phyloP scores from a whole-genome alignment of 1,140 invertebrate species.

The Branchinecta lynchi region DNA sequence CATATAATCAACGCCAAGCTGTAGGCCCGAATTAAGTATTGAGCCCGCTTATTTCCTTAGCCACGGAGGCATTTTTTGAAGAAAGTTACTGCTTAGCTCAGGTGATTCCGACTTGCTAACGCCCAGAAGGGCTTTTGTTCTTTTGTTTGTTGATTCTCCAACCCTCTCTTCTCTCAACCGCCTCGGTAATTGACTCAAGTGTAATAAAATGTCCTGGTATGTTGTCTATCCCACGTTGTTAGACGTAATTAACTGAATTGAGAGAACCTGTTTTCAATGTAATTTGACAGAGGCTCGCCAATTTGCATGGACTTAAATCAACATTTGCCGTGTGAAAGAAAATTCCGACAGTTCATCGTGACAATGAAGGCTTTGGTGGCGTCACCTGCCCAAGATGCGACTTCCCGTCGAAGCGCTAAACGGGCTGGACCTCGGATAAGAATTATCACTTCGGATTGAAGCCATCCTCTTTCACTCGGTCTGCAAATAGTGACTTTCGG shows the following conservation, averaged over 20 bases:
- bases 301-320: conserved; percentile 11
- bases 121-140: conserved; percentile 9
- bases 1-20: too few relatives aligned
- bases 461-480: too few relatives aligned
- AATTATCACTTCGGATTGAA: too few relatives aligned
- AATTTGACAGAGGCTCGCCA: conserved; percentile 5
- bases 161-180: not conserved
- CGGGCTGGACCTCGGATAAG: too few relatives aligned
- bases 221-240: conserved; percentile 10
- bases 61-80: too few relatives aligned
- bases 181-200: not conserved
- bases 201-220: conserved; percentile 11
- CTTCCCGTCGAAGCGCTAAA: too few relatives aligned
- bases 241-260: conserved; percentile 9
- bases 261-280: conserved; percentile 11
- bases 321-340: conserved; percentile 10
- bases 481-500: too few relatives aligned
- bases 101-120: too few relatives aligned
- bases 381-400: too few relatives aligned
- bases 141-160: not conserved
- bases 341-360: conserved; percentile 3
- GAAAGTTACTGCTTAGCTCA: too few relatives aligned
- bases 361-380: not conserved
- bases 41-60: too few relatives aligned
- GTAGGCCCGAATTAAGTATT: too few relatives aligned